Conservation (phyloP, 2,113 vertebrate genomes). For the Ictalurus furcatus region DNA sequence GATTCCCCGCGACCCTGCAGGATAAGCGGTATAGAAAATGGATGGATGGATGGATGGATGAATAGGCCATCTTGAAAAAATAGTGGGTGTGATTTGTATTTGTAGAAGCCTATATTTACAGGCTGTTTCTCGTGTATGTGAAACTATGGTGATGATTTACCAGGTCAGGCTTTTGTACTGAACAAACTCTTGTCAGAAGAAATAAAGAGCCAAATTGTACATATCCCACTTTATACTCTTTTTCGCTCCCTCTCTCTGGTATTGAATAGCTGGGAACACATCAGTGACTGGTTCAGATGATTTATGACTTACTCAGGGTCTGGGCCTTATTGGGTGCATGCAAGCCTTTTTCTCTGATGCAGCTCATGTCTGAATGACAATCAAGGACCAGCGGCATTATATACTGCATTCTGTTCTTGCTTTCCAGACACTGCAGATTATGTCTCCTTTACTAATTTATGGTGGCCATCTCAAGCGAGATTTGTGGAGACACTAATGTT, state of each 20-base stretch:
- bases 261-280: slow-evolving; percentile 77
- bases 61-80: slow-evolving; percentile 51
- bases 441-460: slow-evolving; percentile 97
- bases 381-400: slow-evolving; percentile 91
- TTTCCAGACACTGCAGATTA: slow-evolving; percentile 97
- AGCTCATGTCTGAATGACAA: slow-evolving; percentile 94
- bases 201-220: slow-evolving; percentile 88
- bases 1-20: too few relatives aligned
- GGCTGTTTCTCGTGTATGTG: slow-evolving; percentile 68
- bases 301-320: slow-evolving; percentile 91
- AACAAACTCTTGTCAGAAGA: slow-evolving; percentile 85
- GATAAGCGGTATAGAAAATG: too few relatives aligned
- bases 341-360: slow-evolving; percentile 84
- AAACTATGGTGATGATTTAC: slow-evolving; percentile 74
- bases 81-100: slow-evolving; percentile 34
- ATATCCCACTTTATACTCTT: slow-evolving; percentile 75
- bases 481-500: slow-evolving; percentile 79
- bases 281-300: slow-evolving; percentile 79
- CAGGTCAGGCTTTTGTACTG: slow-evolving; percentile 86
- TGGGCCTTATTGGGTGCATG: slow-evolving; percentile 93
- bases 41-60: too few relatives aligned
- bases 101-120: slow-evolving; percentile 44
- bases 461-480: slow-evolving; percentile 76
- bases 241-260: slow-evolving; percentile 39
- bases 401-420: slow-evolving; percentile 85